These are phyloP conservation scores for Poecilia gillii DNA, from an alignment of 2,797 vertebrate genomes.

Conservation along the genomic window DNA sequence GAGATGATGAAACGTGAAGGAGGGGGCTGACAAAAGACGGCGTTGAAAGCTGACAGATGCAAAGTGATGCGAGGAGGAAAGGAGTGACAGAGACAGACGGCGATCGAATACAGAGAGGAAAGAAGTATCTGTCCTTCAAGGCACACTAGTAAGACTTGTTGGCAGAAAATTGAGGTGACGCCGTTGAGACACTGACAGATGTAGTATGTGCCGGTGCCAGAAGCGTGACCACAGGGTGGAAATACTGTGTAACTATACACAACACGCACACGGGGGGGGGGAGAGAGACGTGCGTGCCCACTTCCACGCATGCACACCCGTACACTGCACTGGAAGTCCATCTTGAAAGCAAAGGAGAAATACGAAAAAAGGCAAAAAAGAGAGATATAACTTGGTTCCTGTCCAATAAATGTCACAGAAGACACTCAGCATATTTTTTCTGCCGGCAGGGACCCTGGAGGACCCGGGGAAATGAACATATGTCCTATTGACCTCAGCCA, in stretches of 20 bases:
- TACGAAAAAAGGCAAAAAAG: constrained; percentile 30
- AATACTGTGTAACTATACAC: constrained; percentile 53
- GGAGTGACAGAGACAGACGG: constrained; percentile 57
- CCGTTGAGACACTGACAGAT: constrained; percentile 74
- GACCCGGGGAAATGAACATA: constrained; percentile 81
- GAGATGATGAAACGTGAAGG: constrained; percentile 45
- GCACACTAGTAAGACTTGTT: constrained; percentile 66
- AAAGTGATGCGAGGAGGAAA: constrained; percentile 49
- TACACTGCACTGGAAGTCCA: constrained; percentile 27
- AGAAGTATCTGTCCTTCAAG: constrained; percentile 67
- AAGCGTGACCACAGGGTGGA: constrained; percentile 70
- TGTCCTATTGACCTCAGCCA: constrained; percentile 81
- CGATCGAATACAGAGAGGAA: constrained; percentile 32
- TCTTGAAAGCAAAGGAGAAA: constrained; percentile 51
- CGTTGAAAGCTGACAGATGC: constrained; percentile 49
- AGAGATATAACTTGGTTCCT: constrained; percentile 66
- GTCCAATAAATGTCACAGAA: constrained; percentile 79
- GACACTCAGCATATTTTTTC: constrained; percentile 77
- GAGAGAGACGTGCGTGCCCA: background rate
- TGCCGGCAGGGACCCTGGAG: constrained; percentile 65
- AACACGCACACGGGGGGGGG: background rate
- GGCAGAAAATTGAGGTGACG: constrained; percentile 72
- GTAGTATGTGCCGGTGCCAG: constrained; percentile 68
- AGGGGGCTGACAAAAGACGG: constrained; percentile 61
- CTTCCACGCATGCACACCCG: constrained; percentile 2